Base-by-base conservation (phyloP, 2,888 invertebrate genomes). In the Cancer borealis region DNA sequence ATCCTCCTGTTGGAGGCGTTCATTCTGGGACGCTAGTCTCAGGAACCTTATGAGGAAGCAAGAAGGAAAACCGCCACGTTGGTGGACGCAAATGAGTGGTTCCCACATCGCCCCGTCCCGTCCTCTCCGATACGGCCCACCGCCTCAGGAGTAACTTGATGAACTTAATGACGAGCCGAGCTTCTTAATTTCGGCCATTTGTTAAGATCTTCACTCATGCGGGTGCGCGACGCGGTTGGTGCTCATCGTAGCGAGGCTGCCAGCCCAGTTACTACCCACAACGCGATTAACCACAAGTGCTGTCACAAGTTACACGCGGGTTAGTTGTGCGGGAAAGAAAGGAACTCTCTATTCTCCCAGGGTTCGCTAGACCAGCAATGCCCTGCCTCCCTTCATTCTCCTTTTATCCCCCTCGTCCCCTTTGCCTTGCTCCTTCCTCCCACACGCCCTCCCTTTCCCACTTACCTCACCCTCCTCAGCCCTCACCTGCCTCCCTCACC, bases 371-470 rank as follows among this genome's bases (percentile, higher is more conserved):
- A 26, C 30, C 30, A 30, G 79, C 79, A 79, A 0, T 79, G 79
- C 79, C 79, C 79, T 30, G 30, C 79, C 79, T 79, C 30, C 79
- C 79, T 79, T 30, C 79, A 30, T 79, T 79, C 79, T 79, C 30
- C 30, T 14, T 30, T 79, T 79, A 30, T 79, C 79, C 79, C 79
- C 30, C 79, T 79, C 21, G 79, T 79, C 79, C 79, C 79, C 79
- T 79, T 79, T 79, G 30, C 79, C 79, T 79, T 79, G 30, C 79
- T 79, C 26, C 79, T 30, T 30, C 79, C 79, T 79, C 79, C 79
- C 79, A 79, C 79, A 79, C 79, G 79, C 79, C 79, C 79, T 79
- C 79, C 79, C 79, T 79, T 79, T 79, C 79, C 79, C 79, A 79
- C 30, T 79, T 14, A 30, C 79, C 79, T 79, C 30, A 26, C 26